phyloP scores from a whole-genome alignment of 2,113 vertebrate genomes.

The Pogonocichla stellata region DNA sequence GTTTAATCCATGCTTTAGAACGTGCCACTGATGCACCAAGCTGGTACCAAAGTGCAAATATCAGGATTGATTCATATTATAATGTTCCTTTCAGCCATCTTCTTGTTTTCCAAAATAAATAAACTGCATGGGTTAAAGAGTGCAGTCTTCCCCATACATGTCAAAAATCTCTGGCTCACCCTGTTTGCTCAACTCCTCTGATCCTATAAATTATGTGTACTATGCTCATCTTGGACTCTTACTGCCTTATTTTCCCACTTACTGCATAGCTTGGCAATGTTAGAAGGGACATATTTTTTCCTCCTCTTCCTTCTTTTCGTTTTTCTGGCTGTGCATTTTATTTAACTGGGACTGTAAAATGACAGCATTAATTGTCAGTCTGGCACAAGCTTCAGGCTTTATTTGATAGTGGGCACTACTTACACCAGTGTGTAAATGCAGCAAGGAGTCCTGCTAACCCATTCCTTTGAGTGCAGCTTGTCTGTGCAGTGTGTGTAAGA shows the following conservation, averaged over 20 bases:
- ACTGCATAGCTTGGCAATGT: background rate
- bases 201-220: background rate
- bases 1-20: background rate
- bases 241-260: background rate
- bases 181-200: background rate
- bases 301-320: background rate
- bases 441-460: background rate
- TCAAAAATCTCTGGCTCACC: background rate
- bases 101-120: background rate
- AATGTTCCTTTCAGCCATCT: background rate
- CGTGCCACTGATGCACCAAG: background rate
- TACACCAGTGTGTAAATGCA: background rate
- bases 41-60: background rate
- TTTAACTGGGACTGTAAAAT: background rate
- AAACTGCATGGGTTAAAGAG: background rate
- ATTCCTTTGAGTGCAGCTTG: accelerated
- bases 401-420: background rate
- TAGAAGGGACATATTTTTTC: background rate
- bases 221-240: background rate
- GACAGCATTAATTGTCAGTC: background rate
- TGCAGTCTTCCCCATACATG: background rate
- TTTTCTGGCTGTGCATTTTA: background rate
- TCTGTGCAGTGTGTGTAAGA: background rate
- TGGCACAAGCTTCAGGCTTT: accelerated
- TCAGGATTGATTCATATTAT: background rate